Percentiles rank a stretch among this genome's conserved stretches.
Evolutionary conservation across 2,113 vertebrate species (phyloP).

Genomic region (Pteropus alecto): DNA sequence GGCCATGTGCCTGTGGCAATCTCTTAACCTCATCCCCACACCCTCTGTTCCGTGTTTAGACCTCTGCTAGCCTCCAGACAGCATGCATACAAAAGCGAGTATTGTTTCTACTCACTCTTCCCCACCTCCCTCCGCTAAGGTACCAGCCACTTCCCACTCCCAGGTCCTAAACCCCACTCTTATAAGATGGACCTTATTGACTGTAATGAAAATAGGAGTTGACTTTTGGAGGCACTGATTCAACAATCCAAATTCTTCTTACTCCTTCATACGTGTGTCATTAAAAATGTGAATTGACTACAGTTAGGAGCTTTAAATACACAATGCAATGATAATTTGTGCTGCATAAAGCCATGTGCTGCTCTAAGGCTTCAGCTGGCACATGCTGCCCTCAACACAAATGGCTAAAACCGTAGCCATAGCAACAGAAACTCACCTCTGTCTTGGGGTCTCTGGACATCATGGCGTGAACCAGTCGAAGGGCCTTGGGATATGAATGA

Average conservation of each 20-base stretch:
- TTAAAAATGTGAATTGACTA: background rate
- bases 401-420: background rate
- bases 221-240: background rate
- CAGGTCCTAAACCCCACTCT: background rate
- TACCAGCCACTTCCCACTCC: background rate
- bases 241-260: background rate
- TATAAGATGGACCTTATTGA: background rate
- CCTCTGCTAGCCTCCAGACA: background rate
- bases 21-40: background rate
- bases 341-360: background rate
- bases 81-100: background rate
- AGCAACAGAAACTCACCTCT: background rate
- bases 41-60: background rate
- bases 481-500: background rate
- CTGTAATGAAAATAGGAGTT: background rate
- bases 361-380: background rate
- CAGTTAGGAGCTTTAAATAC: background rate
- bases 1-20: background rate
- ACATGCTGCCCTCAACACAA: background rate
- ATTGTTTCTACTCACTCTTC: background rate
- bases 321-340: background rate
- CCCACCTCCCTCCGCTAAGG: background rate
- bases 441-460: background rate
- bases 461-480: background rate
- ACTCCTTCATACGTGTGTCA: background rate